Percentiles rank a stretch among this genome's conserved stretches.
Conservation (phyloP, 2,113 vertebrate genomes). For the Pholis gunnellus region DNA sequence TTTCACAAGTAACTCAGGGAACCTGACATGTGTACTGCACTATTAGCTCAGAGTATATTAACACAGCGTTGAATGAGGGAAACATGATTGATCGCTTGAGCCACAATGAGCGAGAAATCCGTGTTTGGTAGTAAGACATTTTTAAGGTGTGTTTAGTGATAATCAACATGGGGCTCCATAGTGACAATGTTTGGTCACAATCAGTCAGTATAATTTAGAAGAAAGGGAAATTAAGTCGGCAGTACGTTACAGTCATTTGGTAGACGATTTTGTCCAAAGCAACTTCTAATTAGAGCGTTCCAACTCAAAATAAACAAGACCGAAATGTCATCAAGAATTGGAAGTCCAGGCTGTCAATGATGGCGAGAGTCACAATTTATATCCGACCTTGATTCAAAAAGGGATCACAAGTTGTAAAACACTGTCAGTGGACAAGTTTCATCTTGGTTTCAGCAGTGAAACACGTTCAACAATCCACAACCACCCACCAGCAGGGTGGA, state of each 20-base stretch:
- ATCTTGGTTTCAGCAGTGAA: conserved; percentile 9
- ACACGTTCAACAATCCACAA: not conserved
- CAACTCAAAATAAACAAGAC: not conserved
- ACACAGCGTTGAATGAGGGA: not conserved
- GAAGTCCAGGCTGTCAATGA: not conserved
- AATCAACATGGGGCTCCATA: not conserved
- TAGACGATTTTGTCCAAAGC: not conserved
- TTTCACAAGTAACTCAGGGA: not conserved
- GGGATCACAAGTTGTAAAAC: not conserved
- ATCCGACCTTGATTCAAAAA: not conserved
- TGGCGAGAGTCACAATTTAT: not conserved
- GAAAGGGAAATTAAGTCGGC: not conserved
- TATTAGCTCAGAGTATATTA: not conserved
- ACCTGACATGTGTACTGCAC: not conserved
- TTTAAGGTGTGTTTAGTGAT: not conserved
- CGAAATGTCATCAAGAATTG: not conserved
- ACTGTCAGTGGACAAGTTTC: conserved; percentile 8
- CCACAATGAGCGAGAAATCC: not conserved
- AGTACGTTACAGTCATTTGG: not conserved
- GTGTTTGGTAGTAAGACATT: not conserved
- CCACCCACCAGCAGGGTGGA: conserved; percentile 17
- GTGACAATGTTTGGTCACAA: not conserved
- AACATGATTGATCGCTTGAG: not conserved
- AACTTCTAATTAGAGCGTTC: not conserved
- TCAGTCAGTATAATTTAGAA: not conserved